A percentile compares a stretch with the other conserved stretches of the same genome.
phyloP scores from a whole-genome alignment of 2,797 vertebrate species.

The Myioborus melanocephalus region DNA sequence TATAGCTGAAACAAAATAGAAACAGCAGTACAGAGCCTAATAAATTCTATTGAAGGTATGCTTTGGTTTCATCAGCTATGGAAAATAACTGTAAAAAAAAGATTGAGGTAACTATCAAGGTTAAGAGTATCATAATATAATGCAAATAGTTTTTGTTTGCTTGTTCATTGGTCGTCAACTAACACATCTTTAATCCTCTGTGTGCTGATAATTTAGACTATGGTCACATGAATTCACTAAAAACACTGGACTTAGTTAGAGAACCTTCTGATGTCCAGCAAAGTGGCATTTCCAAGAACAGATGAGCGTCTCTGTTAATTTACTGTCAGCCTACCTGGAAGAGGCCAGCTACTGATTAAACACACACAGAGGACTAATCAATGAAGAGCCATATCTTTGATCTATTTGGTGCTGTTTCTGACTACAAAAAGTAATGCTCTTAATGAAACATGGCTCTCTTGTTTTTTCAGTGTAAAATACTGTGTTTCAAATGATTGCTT shows the following conservation, averaged over 20 bases:
- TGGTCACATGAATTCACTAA: not conserved
- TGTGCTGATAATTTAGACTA: not conserved
- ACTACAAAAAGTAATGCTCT: not conserved
- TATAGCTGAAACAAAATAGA: not conserved
- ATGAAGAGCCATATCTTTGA: slow-evolving; percentile 21
- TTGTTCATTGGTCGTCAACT: not conserved
- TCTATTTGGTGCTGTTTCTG: slow-evolving; percentile 10
- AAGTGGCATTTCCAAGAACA: slow-evolving; percentile 7
- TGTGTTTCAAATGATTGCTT: not conserved
- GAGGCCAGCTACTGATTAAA: not conserved
- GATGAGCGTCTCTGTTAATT: not conserved
- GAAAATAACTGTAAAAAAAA: not conserved
- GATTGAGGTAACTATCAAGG: not conserved
- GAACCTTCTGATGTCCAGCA: not conserved
- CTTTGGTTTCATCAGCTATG: not conserved
- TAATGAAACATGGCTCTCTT: not conserved
- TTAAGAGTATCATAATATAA: not conserved
- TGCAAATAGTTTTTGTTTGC: not conserved
- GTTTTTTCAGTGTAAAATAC: not conserved
- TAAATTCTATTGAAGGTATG: not conserved
- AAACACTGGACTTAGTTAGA: not conserved
- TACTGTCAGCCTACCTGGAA: not conserved
- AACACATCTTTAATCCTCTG: not conserved
- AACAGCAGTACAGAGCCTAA: not conserved
- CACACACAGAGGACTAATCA: not conserved